Percentiles rank a stretch among this genome's conserved stretches.
phyloP scores from a whole-genome alignment of 2,888 invertebrate genomes.

The Willowsia nigromaculata region DNA sequence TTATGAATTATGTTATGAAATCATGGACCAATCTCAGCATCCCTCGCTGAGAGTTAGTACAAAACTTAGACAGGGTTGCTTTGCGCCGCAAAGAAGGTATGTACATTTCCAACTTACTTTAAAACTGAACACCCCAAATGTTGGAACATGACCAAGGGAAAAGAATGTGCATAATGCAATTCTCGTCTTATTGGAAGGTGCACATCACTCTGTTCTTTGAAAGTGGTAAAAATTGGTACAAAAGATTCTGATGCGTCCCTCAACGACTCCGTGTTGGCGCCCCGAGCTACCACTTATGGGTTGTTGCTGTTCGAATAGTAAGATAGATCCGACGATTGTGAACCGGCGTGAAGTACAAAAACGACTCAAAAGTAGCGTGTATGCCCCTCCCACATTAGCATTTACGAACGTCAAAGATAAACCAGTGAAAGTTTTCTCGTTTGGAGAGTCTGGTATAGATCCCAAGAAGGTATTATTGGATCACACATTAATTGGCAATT shows the following conservation, averaged over 20 bases:
- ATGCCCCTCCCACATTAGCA: slow-evolving; percentile 15
- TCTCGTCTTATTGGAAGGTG: slow-evolving; percentile 32
- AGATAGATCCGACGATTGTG: slow-evolving; percentile 26
- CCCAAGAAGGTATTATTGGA: neutral
- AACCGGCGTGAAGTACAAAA: slow-evolving; percentile 32
- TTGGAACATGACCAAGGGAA: neutral
- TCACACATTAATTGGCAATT: neutral
- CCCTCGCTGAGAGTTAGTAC: slow-evolving; percentile 34
- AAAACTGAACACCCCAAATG: neutral
- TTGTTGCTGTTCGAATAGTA: slow-evolving; percentile 66
- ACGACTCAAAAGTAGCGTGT: slow-evolving; percentile 13
- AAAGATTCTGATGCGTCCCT: slow-evolving; percentile 64
- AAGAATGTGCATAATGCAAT: neutral
- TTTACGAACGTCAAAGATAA: neutral
- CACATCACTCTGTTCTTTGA: slow-evolving; percentile 51
- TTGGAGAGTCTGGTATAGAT: neutral
- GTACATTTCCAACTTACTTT: neutral
- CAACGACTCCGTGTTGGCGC: slow-evolving; percentile 34
- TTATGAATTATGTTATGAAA: slow-evolving; percentile 40
- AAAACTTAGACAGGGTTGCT: slow-evolving; percentile 45
- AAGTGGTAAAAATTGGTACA: neutral
- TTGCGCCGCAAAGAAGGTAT: slow-evolving; percentile 51
- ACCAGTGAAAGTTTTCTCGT: neutral
- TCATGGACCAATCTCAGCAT: slow-evolving; percentile 57
- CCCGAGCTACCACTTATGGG: slow-evolving; percentile 64